These are phyloP conservation scores for Plectropomus leopardus DNA, from an alignment of 2,113 vertebrate genomes.

Conservation along the genomic window DNA sequence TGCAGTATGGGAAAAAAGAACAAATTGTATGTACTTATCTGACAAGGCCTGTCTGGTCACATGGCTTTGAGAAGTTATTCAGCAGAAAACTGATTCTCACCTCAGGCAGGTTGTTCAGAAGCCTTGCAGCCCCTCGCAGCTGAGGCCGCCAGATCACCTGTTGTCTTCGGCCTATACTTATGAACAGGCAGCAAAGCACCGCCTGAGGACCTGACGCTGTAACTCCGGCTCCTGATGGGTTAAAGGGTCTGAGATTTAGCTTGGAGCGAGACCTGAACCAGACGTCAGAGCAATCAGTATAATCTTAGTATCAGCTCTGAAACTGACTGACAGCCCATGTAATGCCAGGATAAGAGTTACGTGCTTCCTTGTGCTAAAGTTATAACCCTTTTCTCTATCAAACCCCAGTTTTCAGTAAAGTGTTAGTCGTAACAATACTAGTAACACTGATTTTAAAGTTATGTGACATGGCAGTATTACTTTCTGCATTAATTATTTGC, in stretches of 20 bases:
- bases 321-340: background rate
- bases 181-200: background rate
- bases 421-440: too few relatives aligned
- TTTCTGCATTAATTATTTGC: too few relatives aligned
- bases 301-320: slow-evolving; percentile 6
- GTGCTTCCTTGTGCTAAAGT: background rate
- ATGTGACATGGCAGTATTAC: too few relatives aligned
- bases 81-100: too few relatives aligned
- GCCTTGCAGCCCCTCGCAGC: slow-evolving; percentile 1
- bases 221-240: background rate
- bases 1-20: background rate
- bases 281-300: background rate
- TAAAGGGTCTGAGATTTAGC: background rate
- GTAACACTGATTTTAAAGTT: too few relatives aligned
- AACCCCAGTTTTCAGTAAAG: background rate
- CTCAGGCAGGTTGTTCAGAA: slow-evolving; percentile 13
- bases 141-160: slow-evolving; percentile 9
- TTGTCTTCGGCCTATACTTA: background rate
- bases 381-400: background rate
- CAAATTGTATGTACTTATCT: background rate
- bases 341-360: background rate
- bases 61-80: slow-evolving; percentile 1
- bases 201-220: slow-evolving; percentile 16
- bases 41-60: background rate
- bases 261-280: background rate